Percentiles rank a stretch among this genome's conserved stretches.
Conservation (phyloP, 2,113 vertebrate genomes). For the Pantherophis guttatus region DNA sequence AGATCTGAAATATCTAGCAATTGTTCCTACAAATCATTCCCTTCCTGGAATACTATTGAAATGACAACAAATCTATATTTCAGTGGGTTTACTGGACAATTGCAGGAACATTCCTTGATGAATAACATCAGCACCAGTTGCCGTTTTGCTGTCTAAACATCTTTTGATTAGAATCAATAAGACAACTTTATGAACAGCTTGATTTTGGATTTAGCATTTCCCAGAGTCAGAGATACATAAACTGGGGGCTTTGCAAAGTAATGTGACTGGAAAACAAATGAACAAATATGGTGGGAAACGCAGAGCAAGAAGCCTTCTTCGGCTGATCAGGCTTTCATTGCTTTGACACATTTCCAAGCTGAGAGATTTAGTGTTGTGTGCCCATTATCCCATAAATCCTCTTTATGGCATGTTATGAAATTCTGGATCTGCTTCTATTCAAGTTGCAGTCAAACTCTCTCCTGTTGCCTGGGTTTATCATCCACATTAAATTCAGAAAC, state of each 20-base stretch:
- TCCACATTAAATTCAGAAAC: constrained; percentile 10
- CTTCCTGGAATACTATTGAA: constrained; percentile 4
- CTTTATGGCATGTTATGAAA: constrained; percentile 22
- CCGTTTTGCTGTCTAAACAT: background rate
- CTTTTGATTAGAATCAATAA: background rate
- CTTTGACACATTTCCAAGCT: constrained; percentile 8
- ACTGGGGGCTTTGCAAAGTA: background rate
- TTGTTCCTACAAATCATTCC: background rate
- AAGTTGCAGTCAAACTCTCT: constrained; percentile 1
- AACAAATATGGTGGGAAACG: constrained; percentile 16
- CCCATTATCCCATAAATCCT: constrained; percentile 15
- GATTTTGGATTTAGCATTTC: background rate
- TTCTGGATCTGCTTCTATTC: constrained; percentile 21
- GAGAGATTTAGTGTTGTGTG: constrained; percentile 11
- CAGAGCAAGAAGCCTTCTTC: background rate
- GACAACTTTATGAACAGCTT: background rate
- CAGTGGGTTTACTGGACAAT: background rate
- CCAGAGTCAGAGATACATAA: background rate
- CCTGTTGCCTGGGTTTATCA: background rate
- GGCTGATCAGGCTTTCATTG: background rate
- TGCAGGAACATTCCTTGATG: background rate
- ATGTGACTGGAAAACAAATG: background rate
- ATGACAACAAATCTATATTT: background rate
- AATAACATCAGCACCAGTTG: background rate
- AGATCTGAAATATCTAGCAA: background rate